Evolutionary conservation across 2,797 vertebrate species (phyloP).

Genomic region (Darevskia nairensis): DNA sequence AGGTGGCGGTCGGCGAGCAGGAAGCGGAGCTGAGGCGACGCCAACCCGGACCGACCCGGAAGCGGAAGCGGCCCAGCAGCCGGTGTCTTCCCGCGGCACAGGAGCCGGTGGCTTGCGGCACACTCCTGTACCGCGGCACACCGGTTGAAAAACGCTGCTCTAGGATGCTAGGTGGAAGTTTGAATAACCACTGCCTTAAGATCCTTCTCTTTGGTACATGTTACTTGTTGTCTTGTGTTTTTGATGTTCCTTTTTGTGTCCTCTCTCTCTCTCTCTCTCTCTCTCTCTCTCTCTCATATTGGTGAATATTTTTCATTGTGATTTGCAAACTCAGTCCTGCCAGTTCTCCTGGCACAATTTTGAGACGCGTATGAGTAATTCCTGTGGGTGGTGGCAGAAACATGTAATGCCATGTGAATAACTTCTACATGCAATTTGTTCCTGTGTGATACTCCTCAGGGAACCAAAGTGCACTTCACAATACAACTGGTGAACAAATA

Average conservation of each 20-base stretch:
- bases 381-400: neutral
- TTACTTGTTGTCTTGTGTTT: slow-evolving; percentile 17
- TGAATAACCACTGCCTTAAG: neutral
- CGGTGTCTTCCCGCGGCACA: too few species aligned
- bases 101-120: too few species aligned
- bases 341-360: neutral
- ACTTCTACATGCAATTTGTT: neutral
- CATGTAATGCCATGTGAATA: neutral
- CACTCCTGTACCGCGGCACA: too few species aligned
- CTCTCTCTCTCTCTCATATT: slow-evolving; percentile 37
- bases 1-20: too few species aligned
- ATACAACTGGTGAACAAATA: neutral
- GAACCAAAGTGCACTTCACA: neutral
- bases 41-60: too few species aligned
- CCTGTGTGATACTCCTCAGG: neutral
- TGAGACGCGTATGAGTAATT: neutral
- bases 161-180: slow-evolving; percentile 6
- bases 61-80: too few species aligned
- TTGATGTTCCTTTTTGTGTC: slow-evolving; percentile 24
- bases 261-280: slow-evolving; percentile 24
- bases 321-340: neutral
- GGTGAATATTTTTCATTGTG: slow-evolving; percentile 25
- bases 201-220: neutral
- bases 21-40: too few species aligned
- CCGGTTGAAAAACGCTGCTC: too few species aligned